Base-by-base conservation (phyloP, 2,888 invertebrate species). In the Chymomyza amoena region DNA sequence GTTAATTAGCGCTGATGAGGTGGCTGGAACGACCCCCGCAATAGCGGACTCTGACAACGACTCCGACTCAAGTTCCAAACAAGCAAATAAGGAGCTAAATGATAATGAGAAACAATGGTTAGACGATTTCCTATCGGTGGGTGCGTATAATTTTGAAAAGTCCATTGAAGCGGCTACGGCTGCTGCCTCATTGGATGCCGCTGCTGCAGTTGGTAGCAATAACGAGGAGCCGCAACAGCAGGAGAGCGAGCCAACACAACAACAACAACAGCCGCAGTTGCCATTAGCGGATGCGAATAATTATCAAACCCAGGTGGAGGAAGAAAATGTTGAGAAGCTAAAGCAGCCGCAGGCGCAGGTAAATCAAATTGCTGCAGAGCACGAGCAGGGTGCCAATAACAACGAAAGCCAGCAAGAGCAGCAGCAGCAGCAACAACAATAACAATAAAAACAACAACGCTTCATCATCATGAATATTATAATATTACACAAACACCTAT, bases 51-150 rank as follows among this genome's bases (percentile, higher is more conserved):
- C 10, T 13, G 39, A 45, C 39, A 32, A 2, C 32, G 4, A 45
- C 39, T 45, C 39, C 2, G 13, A 13, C 39, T 45, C 39, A 10
- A 13, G 13, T 13, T 45, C 39, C 2, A 45, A 10, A 45, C 39
- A 45, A 13, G 39, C 39, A 45, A 45, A 45, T 13, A 61, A 82
- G 32, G 88, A 88, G 68, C 80, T 91, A 15, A 90, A 76, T 70
- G 87, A 85, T 72, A 84, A 86, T 75, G 91, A 91, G 72, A 89
- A 89, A 79, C 90, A 89, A 61, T 91, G 90, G 91, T 73, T 91
- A 72, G 91, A 91, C 78, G 89, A 90, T 68, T 80, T 90, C 70
- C 85, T 91, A 59, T 91, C 91, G 63, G 81, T 91, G 66, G 90
- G 90, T 70, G 90, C 91, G 54, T 80, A 81, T 71, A 91, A 89